Conservation (phyloP, 2,888 invertebrate species). For the Clitarchus hookeri region DNA sequence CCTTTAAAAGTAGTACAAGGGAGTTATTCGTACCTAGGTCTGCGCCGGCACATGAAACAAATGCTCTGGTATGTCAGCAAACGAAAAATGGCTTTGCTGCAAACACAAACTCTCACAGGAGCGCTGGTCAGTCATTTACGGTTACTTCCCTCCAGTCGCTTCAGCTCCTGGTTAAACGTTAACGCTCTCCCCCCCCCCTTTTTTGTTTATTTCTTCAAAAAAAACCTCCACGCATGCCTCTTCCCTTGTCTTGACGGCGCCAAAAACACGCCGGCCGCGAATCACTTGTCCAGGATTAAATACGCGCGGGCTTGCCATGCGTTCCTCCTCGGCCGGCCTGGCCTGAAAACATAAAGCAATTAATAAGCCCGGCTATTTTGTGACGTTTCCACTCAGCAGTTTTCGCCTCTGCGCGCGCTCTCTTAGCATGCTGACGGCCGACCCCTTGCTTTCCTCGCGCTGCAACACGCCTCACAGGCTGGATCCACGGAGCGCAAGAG, state of each 20-base stretch:
- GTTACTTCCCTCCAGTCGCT: background rate
- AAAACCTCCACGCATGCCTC: too few species aligned
- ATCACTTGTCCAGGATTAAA: background rate
- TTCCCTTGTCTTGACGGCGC: background rate
- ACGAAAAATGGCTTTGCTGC: conserved; percentile 32
- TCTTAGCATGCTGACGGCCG: background rate
- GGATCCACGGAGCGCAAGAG: background rate
- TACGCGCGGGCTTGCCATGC: background rate
- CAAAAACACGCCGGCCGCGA: background rate
- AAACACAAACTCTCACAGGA: conserved; percentile 30
- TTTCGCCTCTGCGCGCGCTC: background rate
- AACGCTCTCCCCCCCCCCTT: too few species aligned
- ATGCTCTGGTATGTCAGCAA: conserved; percentile 19
- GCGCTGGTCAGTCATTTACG: conserved; percentile 4
- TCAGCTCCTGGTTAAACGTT: conserved; percentile 54
- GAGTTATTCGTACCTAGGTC: too few species aligned
- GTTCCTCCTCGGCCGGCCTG: background rate
- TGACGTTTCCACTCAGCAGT: background rate
- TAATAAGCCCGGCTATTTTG: conserved; percentile 14
- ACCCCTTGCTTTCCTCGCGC: background rate
- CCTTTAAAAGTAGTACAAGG: too few species aligned
- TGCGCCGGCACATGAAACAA: background rate
- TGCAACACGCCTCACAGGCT: background rate
- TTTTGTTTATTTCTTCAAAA: too few species aligned
- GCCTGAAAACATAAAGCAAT: background rate